Conservation (phyloP, 2,113 vertebrate species). For the Vulpes vulpes region DNA sequence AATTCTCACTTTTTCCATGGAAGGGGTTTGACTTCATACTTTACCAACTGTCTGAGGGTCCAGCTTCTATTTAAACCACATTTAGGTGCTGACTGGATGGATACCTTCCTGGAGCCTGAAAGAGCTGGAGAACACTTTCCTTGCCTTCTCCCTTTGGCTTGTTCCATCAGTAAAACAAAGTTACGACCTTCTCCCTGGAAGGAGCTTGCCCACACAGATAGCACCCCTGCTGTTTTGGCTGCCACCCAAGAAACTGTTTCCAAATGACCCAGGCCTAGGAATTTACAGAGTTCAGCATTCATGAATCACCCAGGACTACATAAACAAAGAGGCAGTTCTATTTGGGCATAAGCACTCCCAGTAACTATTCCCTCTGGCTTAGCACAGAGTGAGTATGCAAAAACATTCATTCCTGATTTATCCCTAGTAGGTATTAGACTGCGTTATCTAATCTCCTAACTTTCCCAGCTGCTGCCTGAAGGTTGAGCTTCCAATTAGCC, state of each 20-base stretch:
- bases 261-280: not conserved
- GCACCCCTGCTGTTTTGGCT: not conserved
- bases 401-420: not conserved
- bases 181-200: not conserved
- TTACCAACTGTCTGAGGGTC: not conserved
- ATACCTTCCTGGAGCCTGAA: not conserved
- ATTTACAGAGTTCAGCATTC: not conserved
- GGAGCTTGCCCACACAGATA: not conserved
- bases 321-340: not conserved
- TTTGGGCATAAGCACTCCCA: not conserved
- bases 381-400: not conserved
- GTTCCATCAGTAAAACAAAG: not conserved
- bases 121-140: not conserved
- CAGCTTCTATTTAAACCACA: not conserved
- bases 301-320: not conserved
- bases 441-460: not conserved
- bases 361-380: not conserved
- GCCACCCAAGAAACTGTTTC: not conserved
- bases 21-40: not conserved
- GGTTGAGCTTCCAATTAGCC: not conserved
- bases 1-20: not conserved
- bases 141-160: not conserved
- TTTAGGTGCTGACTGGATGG: not conserved
- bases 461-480: not conserved
- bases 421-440: not conserved